Evolutionary conservation across 1,140 invertebrate genomes (phyloP).

Genomic region (Anoplophora glabripennis): DNA sequence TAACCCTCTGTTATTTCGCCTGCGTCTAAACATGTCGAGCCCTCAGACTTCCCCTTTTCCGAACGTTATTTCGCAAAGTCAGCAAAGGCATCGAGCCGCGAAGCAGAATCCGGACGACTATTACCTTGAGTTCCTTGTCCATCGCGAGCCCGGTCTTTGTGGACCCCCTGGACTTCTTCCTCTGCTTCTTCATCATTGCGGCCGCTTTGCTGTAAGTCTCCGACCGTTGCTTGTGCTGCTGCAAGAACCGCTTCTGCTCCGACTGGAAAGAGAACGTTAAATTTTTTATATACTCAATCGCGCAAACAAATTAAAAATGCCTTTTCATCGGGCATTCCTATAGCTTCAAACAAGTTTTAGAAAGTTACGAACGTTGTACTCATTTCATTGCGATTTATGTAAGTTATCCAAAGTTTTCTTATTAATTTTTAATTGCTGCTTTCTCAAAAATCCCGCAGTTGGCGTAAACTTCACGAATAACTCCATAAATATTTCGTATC

Average conservation of each 20-base stretch:
- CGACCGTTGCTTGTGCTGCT: constrained; percentile 83
- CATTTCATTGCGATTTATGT: too few species aligned
- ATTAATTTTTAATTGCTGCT: not conserved
- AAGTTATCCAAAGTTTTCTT: too few species aligned
- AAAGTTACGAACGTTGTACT: too few species aligned
- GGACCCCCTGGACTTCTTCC: constrained; percentile 78
- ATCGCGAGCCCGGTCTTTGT: constrained; percentile 74
- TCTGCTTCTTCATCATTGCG: constrained; percentile 83
- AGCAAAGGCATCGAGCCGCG: not conserved
- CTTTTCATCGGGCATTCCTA: too few species aligned
- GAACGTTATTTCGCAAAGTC: not conserved
- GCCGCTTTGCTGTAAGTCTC: constrained; percentile 87
- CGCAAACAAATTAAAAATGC: too few species aligned
- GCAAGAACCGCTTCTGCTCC: constrained; percentile 85
- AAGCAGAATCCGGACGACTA: not conserved
- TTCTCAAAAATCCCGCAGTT: not conserved
- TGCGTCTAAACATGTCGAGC: not conserved
- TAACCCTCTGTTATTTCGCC: not conserved
- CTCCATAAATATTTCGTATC: not conserved
- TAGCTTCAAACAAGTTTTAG: too few species aligned
- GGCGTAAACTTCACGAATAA: not conserved
- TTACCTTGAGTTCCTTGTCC: constrained; percentile 85
- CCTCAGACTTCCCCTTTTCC: not conserved
- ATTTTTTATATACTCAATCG: too few species aligned
- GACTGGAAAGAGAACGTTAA: constrained; percentile 56